These are phyloP conservation scores for Acrossocheilus wenchowensis DNA, from an alignment of 2,797 vertebrate genomes.

Conservation along the genomic window DNA sequence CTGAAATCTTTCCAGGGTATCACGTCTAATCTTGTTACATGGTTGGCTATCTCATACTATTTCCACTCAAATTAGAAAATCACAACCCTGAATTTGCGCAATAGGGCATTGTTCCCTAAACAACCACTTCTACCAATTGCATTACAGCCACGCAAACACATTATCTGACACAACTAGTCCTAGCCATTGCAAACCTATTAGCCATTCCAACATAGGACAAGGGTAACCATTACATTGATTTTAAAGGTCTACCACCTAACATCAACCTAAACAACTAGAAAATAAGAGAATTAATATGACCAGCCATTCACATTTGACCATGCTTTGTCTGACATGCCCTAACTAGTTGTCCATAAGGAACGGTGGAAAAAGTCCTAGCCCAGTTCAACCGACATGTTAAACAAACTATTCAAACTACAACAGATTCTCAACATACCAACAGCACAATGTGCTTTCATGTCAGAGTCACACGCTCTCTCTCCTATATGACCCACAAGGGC, in stretches of 20 bases:
- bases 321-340: constrained; percentile 1
- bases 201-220: neutral
- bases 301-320: constrained; percentile 11
- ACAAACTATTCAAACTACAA: constrained; percentile 47
- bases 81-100: constrained; percentile 28
- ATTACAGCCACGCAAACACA: constrained; percentile 16
- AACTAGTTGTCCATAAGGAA: constrained; percentile 35
- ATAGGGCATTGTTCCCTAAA: constrained; percentile 14
- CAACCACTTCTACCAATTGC: neutral
- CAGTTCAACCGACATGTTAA: constrained; percentile 44
- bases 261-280: neutral
- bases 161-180: constrained; percentile 52
- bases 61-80: constrained; percentile 48
- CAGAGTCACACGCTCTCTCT: constrained; percentile 28
- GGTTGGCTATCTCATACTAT: constrained; percentile 34
- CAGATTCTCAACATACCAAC: constrained; percentile 53
- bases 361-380: constrained; percentile 3
- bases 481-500: constrained; percentile 12
- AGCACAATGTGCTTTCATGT: constrained; percentile 48
- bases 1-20: constrained; percentile 43
- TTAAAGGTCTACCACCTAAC: neutral
- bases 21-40: constrained; percentile 53
- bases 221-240: neutral
- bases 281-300: neutral
- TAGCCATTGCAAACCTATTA: neutral